Evolutionary conservation across 1,140 invertebrate species (phyloP).

Genomic region (Drosophila orena): DNA sequence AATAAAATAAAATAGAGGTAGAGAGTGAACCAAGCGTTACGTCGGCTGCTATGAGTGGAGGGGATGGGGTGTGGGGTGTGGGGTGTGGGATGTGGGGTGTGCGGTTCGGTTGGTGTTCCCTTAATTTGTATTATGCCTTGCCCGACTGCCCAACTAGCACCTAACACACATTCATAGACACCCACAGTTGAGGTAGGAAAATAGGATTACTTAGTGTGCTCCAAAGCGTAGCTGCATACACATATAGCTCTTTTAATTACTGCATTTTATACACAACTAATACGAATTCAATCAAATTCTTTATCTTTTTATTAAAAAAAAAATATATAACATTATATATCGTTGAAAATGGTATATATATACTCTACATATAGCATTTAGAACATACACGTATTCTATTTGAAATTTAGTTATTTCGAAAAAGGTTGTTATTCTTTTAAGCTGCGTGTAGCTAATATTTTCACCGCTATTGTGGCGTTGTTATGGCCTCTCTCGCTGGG

Average conservation of each 20-base stretch:
- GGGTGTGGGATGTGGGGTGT: not conserved
- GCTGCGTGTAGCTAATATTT: not conserved
- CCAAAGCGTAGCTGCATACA: not conserved
- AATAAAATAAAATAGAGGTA: constrained; percentile 26
- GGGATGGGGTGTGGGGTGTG: not conserved
- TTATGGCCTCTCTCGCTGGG: not conserved
- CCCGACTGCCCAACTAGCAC: constrained; percentile 24
- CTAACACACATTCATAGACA: not conserved
- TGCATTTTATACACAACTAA: too few relatives aligned
- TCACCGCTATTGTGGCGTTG: not conserved
- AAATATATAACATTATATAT: too few relatives aligned
- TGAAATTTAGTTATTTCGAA: not conserved
- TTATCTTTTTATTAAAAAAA: too few relatives aligned
- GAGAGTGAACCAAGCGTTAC: constrained; percentile 29
- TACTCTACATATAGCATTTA: too few relatives aligned
- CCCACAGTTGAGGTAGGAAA: not conserved
- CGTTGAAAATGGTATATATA: too few relatives aligned
- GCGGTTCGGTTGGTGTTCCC: constrained; percentile 3
- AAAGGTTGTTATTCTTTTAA: not conserved
- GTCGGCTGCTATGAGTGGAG: not conserved
- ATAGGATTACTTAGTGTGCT: not conserved
- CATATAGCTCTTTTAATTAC: too few relatives aligned
- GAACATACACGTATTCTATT: too few relatives aligned
- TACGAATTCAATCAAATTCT: too few relatives aligned
- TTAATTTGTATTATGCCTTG: constrained; percentile 50